Base-by-base conservation (phyloP, 2,113 vertebrate species). In the Etheostoma cragini region DNA sequence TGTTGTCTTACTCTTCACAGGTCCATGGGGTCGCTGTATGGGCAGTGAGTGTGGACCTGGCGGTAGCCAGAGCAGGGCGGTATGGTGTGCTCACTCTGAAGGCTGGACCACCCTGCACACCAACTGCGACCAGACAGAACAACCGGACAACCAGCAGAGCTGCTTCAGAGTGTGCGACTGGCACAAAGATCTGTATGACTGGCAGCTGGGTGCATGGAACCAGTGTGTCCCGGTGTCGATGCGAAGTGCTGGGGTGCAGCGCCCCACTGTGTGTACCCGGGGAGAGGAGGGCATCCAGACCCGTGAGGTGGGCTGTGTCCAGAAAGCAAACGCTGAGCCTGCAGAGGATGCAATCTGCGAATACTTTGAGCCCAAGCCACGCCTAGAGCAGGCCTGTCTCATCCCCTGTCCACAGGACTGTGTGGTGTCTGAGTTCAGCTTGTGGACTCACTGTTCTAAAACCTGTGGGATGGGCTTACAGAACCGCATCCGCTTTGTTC, bases 1-100 rank as follows among this genome's bases (percentile, higher is more conserved):
- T 72, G 3, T 52, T 68, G 4, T 74, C 56, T 53, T 69, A 42
- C 52, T 64, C 46, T 92, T 91, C 81, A 19, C 88, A 99, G 98
- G 98, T 86, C 96, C 97, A 0, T 99, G 98, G 98, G 98, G 97
- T 26, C 94, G 98, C 13, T 99, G 98, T 81, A 99, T 99, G 97
- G 98, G 98, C 58, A 97, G 97, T 1, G 98, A 97, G 5, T 99
- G 98, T 0, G 98, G 98, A 8, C 97, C 97, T 0, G 98, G 98
- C 4, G 98, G 98, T 57, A 96, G 96, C 82, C 98, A 99, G 89
- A 98, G 96, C 0, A 90, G 98, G 71, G 97, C 97, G 0, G 97
- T 99, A 11, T 99, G 98, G 98, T 99, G 98, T 0, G 97, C 97
- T 46, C 98, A 99, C 0, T 94, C 95, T 7, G 98, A 99, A 87